A percentile compares a stretch with the other conserved stretches of the same genome.
phyloP scores from a whole-genome alignment of 2,888 invertebrate genomes.

The Synanthedon myopaeformis region DNA sequence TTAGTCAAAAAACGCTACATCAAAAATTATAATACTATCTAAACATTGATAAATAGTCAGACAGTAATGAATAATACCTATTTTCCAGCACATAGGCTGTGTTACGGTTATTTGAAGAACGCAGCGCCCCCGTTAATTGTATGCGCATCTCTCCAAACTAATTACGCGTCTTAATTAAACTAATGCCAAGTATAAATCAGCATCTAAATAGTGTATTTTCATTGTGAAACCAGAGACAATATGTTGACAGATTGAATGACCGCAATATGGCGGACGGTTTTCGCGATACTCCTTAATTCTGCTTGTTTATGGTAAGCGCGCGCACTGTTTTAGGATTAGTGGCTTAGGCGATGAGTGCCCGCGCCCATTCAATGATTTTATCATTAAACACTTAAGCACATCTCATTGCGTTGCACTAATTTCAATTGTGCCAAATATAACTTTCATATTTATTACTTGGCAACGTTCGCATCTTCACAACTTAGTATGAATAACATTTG shows the following conservation, averaged over 20 bases:
- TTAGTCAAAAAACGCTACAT: too few relatives aligned
- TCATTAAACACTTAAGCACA: conserved; percentile 34
- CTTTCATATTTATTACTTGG: conserved; percentile 63
- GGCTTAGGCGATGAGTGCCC: conserved; percentile 61
- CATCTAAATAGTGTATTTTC: conserved; percentile 57
- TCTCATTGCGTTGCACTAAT: conserved; percentile 49
- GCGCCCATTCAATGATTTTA: conserved; percentile 57
- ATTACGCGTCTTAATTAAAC: conserved; percentile 61
- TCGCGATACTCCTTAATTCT: conserved; percentile 47
- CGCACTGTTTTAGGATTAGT: conserved; percentile 59
- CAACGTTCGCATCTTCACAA: conserved; percentile 31
- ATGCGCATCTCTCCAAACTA: conserved; percentile 43
- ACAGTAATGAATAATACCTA: not conserved
- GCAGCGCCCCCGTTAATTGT: conserved; percentile 17
- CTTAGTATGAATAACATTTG: conserved; percentile 26
- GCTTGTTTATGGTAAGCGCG: conserved; percentile 58
- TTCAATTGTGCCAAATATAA: conserved; percentile 68
- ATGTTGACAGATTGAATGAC: conserved; percentile 67
- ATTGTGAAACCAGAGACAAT: conserved; percentile 61
- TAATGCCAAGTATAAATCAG: conserved; percentile 56
- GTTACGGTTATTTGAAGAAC: not conserved
- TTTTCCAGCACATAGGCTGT: not conserved
- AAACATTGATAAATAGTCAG: not conserved
- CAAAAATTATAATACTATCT: too few relatives aligned
- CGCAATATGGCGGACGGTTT: conserved; percentile 56